These are phyloP conservation scores for Oryzias javanicus DNA, from an alignment of 2,113 vertebrate genomes.

Conservation along the genomic window DNA sequence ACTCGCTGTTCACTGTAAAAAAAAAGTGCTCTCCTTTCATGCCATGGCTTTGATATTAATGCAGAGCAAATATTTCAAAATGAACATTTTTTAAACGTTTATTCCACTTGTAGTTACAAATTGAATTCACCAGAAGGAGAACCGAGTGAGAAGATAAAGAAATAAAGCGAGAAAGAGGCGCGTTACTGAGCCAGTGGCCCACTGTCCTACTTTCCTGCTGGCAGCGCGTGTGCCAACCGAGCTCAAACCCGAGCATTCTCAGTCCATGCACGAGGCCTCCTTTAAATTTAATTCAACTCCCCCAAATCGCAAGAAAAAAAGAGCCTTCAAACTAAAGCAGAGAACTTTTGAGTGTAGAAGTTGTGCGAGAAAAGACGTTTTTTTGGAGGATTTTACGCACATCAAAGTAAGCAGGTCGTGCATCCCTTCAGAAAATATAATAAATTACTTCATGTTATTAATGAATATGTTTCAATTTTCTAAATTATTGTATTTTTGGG, in stretches of 20 bases:
- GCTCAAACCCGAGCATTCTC: slow-evolving; percentile 33
- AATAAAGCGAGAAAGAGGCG: slow-evolving; percentile 12
- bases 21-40: no score
- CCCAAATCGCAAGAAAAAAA: background rate
- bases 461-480: no score
- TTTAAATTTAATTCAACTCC: slow-evolving; percentile 21
- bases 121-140: background rate
- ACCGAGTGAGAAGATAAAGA: slow-evolving; percentile 12
- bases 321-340: background rate
- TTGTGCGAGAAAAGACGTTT: background rate
- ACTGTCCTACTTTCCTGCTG: slow-evolving; percentile 66
- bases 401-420: slow-evolving; percentile 3
- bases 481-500: no score
- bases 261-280: slow-evolving; percentile 38
- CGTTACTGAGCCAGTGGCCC: slow-evolving; percentile 53
- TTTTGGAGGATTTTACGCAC: slow-evolving; percentile 52
- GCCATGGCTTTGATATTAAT: no score
- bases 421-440: no score
- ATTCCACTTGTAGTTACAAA: background rate
- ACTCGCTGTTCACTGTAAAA: background rate
- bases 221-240: slow-evolving; percentile 42
- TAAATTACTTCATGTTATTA: no score
- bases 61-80: background rate
- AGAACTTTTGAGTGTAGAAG: background rate
- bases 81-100: background rate